phyloP scores from a whole-genome alignment of 2,888 invertebrate species.

The Epinotia demarniana region DNA sequence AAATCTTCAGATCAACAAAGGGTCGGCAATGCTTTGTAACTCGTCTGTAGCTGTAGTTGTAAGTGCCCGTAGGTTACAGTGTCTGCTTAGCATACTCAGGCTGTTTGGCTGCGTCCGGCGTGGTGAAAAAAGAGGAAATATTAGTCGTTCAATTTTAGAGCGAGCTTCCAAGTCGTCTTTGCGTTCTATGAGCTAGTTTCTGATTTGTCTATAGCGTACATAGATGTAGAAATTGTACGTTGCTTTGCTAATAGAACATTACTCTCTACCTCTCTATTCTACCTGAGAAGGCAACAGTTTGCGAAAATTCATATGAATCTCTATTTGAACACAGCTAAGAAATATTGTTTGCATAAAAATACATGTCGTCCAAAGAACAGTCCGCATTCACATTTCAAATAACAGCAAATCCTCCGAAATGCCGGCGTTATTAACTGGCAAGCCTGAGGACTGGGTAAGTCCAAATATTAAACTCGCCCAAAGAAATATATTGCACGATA shows the following conservation, averaged over 20 bases:
- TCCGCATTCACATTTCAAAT: constrained; percentile 40
- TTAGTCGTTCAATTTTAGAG: no score
- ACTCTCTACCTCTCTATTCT: not conserved
- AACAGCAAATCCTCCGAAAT: constrained; percentile 44
- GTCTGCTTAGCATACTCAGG: no score
- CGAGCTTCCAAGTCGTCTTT: no score
- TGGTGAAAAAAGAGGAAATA: no score
- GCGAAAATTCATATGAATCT: not conserved
- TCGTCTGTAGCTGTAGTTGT: no score
- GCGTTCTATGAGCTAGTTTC: no score
- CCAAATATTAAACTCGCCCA: constrained; percentile 45
- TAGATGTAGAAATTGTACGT: not conserved
- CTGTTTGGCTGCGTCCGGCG: no score
- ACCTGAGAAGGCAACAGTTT: not conserved
- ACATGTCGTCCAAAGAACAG: constrained; percentile 25
- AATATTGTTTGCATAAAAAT: constrained; percentile 30
- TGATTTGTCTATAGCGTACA: not conserved
- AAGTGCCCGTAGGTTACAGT: no score
- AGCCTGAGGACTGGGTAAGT: constrained; percentile 39
- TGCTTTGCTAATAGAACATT: no score
- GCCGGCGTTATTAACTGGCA: constrained; percentile 39
- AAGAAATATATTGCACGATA: constrained; percentile 46
- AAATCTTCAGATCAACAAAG: no score
- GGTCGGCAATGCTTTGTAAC: no score
- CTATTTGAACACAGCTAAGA: constrained; percentile 17